phyloP scores from a whole-genome alignment of 2,113 vertebrate genomes.

The Butastur rufipennis region DNA sequence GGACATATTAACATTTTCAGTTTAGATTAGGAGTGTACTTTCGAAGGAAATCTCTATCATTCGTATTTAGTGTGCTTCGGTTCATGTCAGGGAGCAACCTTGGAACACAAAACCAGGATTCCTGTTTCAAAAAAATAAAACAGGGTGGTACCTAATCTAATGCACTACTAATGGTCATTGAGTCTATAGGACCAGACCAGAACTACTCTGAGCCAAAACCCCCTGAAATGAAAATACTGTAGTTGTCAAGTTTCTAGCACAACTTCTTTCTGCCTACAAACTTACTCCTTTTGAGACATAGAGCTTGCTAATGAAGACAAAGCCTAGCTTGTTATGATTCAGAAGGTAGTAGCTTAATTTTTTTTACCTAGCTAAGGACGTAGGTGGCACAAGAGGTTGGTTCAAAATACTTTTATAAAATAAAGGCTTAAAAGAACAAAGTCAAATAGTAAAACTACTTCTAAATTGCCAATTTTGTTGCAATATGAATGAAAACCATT shows the following conservation, averaged over 20 bases:
- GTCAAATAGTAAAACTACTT: background rate
- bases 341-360: background rate
- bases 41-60: background rate
- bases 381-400: background rate
- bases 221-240: background rate
- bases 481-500: background rate
- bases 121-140: background rate
- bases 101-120: background rate
- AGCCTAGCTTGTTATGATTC: background rate
- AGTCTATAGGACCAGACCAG: background rate
- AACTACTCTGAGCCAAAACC: background rate
- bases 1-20: background rate
- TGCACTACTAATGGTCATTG: background rate
- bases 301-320: background rate
- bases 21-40: background rate
- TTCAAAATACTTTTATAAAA: background rate
- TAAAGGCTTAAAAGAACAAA: background rate
- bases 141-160: background rate
- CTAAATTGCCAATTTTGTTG: background rate
- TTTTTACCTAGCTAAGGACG: background rate
- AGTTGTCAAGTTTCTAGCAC: background rate
- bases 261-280: background rate
- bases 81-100: background rate
- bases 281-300: background rate
- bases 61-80: background rate